phyloP scores from a whole-genome alignment of 1,140 invertebrate species.

The Bathynomus jamesi region DNA sequence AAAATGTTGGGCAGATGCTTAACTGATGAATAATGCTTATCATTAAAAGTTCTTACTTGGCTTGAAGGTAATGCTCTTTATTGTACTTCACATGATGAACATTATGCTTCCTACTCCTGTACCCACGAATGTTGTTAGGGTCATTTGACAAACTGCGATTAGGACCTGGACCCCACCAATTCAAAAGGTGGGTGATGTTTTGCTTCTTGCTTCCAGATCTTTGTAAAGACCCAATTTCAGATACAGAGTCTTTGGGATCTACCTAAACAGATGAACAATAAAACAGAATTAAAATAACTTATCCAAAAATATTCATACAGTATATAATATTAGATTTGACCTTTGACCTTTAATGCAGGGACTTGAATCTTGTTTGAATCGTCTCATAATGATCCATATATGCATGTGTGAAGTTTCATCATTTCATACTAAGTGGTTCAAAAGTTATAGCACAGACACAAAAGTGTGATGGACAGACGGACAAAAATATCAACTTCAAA shows the following conservation, averaged over 20 bases:
- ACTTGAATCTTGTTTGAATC: no score
- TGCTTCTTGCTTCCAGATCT: slow-evolving; percentile 21
- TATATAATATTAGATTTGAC: no score
- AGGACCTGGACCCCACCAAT: slow-evolving; percentile 25
- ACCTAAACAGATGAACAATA: not conserved
- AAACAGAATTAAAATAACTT: not conserved
- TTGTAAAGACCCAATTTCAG: slow-evolving; percentile 21
- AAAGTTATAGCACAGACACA: no score
- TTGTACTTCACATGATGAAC: slow-evolving; percentile 64
- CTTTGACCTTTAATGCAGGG: no score
- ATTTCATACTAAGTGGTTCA: no score
- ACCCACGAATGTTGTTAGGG: not conserved
- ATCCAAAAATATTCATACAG: no score
- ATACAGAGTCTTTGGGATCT: not conserved
- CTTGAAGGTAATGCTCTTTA: slow-evolving; percentile 87
- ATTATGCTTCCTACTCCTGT: slow-evolving; percentile 38
- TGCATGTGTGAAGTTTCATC: no score
- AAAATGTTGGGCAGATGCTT: no score
- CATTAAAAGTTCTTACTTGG: slow-evolving; percentile 59
- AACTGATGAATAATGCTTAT: no score
- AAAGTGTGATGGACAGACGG: no score
- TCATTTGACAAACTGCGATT: not conserved
- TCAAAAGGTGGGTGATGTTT: slow-evolving; percentile 27
- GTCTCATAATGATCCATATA: no score
- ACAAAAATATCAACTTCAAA: no score